Base-by-base conservation (phyloP, 2,888 invertebrate genomes). In the Hypena proboscidalis region DNA sequence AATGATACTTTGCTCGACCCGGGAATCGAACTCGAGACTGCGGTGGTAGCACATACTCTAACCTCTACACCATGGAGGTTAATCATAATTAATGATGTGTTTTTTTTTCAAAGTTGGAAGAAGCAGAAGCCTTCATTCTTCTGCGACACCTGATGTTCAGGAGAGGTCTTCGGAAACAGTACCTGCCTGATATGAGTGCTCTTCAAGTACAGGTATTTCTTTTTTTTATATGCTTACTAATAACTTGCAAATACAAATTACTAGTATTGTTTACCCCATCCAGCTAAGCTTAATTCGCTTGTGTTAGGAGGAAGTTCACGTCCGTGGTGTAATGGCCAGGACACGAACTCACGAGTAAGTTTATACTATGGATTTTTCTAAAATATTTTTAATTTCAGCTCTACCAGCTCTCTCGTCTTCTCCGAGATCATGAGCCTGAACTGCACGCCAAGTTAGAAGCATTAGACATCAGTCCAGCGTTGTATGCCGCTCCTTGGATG, bases 401-500 rank as follows among this genome's bases (percentile, higher is more conserved):
- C 56, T 99, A 99, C 85, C 99, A 99, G 81, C 86, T 99, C 13
- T 98, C 98, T 0, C 94, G 99, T 5, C 91, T 99, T 5, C 92
- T 99, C 1, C 97, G 97, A 58, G 99, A 99, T 81, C 94, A 95
- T 63, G 91, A 96, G 51, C 96, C 96, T 0, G 96, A 97, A 41
- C 90, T 99, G 23, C 97, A 98, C 83, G 93, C 94, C 3, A 98
- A 98, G 85, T 93, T 98, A 58, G 96, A 97, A 68, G 89, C 93
- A 7, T 94, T 98, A 74, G 98, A 99, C 84, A 97, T 99, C 3
- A 95, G 97, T 0, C 98, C 98, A 0, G 98, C 98, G 0, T 87
- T 99, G 3, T 99, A 98, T 81, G 98, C 98, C 0, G 98, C 99
- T 0, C 98, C 99, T 0, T 99, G 99, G 99, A 95, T 99, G 75